phyloP scores from a whole-genome alignment of 2,797 vertebrate species.

The Chiroxiphia lanceolata region DNA sequence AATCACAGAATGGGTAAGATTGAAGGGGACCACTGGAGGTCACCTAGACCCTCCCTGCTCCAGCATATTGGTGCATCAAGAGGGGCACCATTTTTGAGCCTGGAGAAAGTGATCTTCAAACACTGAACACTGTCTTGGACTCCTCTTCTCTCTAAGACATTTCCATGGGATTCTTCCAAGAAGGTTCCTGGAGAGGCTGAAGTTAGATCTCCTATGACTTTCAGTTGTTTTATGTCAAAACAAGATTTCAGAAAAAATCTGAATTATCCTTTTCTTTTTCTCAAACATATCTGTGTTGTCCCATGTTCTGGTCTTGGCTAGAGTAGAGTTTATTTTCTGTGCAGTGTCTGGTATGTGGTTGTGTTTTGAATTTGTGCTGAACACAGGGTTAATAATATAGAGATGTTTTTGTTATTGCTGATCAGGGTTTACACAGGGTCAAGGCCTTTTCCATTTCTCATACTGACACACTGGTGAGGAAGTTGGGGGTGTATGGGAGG shows the following conservation, averaged over 20 bases:
- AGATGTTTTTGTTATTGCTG: not conserved
- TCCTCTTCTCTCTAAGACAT: no score
- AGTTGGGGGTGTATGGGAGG: not conserved
- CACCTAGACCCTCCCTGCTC: not conserved
- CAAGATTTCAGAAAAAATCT: not conserved
- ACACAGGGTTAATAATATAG: not conserved
- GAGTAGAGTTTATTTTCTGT: not conserved
- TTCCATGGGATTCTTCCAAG: not conserved
- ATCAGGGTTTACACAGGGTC: not conserved
- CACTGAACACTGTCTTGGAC: not conserved
- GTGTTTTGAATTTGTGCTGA: not conserved
- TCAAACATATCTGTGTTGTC: not conserved
- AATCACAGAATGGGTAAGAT: not conserved
- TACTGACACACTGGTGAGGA: no score
- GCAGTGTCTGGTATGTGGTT: no score
- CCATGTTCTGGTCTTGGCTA: not conserved
- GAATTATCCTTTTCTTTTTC: not conserved
- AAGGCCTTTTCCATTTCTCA: not conserved
- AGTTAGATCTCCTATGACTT: not conserved
- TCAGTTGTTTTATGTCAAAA: not conserved
- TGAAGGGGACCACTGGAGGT: not conserved
- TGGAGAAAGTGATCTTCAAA: not conserved
- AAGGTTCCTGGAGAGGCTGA: no score
- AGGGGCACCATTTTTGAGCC: not conserved
- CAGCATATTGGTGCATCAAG: not conserved